Conservation (phyloP, 2,888 invertebrate species). For the Merodon equestris region DNA sequence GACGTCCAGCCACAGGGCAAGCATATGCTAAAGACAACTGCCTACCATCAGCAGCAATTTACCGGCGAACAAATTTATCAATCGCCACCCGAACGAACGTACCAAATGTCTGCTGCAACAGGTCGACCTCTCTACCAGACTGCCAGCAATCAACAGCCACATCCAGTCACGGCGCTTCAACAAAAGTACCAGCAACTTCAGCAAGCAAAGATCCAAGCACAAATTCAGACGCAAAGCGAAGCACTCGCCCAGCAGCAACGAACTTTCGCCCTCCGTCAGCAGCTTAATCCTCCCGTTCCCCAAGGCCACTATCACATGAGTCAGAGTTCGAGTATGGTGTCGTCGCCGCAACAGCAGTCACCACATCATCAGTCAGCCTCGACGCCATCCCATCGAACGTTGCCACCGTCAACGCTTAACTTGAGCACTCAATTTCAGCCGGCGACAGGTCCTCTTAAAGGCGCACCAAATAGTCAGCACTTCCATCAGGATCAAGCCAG, state of each 20-base stretch:
- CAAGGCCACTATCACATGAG: slow-evolving; percentile 77
- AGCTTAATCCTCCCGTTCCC: slow-evolving; percentile 82
- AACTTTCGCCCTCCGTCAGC: slow-evolving; percentile 83
- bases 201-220: slow-evolving; percentile 83
- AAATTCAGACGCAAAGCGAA: slow-evolving; percentile 83
- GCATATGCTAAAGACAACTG: slow-evolving; percentile 74
- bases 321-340: slow-evolving; percentile 76
- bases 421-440: slow-evolving; percentile 78
- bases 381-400: slow-evolving; percentile 68
- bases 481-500: slow-evolving; percentile 65
- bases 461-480: slow-evolving; percentile 69
- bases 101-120: slow-evolving; percentile 77
- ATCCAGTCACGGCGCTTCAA: slow-evolving; percentile 78
- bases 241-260: slow-evolving; percentile 83
- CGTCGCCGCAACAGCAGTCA: slow-evolving; percentile 73
- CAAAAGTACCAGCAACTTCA: slow-evolving; percentile 83
- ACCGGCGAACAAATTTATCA: slow-evolving; percentile 77
- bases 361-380: slow-evolving; percentile 73
- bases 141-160: slow-evolving; percentile 74
- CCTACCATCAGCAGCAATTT: slow-evolving; percentile 81
- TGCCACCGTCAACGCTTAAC: slow-evolving; percentile 77
- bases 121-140: slow-evolving; percentile 70
- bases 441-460: slow-evolving; percentile 76
- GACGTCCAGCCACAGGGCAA: slow-evolving; percentile 76
- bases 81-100: slow-evolving; percentile 80